phyloP scores from a whole-genome alignment of 2,888 invertebrate genomes.

The Pterostichus madidus region DNA sequence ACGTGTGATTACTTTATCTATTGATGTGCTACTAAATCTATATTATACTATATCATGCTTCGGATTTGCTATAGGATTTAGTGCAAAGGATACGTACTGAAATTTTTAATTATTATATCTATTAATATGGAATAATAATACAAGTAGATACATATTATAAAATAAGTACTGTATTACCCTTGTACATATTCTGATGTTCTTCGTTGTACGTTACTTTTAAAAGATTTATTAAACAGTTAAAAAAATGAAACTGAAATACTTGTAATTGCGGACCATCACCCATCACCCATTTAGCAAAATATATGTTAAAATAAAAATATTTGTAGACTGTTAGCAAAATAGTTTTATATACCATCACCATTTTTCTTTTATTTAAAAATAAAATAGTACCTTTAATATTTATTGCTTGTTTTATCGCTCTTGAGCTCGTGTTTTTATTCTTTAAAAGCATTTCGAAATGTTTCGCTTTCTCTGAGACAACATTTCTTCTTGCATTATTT shows the following conservation, averaged over 20 bases:
- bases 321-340: background rate
- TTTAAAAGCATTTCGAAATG: constrained; percentile 49
- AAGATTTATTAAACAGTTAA: too few species aligned
- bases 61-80: background rate
- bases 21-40: background rate
- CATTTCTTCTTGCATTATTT: constrained; percentile 19
- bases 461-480: constrained; percentile 45
- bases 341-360: constrained; percentile 18
- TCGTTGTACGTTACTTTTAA: too few species aligned
- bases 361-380: background rate
- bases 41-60: constrained; percentile 22
- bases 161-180: too few species aligned
- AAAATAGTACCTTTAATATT: constrained; percentile 39
- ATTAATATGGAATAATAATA: background rate
- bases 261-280: too few species aligned
- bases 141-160: too few species aligned
- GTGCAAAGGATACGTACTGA: too few species aligned
- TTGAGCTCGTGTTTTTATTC: background rate
- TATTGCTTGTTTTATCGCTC: background rate
- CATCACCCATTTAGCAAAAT: too few species aligned
- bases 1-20: constrained; percentile 17
- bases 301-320: background rate
- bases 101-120: background rate
- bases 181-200: too few species aligned
- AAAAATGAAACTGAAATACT: too few species aligned